Evolutionary conservation across 2,888 invertebrate genomes (phyloP), one percentile per base, ranked within the genome.

Genomic region (Drosophila mimica): DNA sequence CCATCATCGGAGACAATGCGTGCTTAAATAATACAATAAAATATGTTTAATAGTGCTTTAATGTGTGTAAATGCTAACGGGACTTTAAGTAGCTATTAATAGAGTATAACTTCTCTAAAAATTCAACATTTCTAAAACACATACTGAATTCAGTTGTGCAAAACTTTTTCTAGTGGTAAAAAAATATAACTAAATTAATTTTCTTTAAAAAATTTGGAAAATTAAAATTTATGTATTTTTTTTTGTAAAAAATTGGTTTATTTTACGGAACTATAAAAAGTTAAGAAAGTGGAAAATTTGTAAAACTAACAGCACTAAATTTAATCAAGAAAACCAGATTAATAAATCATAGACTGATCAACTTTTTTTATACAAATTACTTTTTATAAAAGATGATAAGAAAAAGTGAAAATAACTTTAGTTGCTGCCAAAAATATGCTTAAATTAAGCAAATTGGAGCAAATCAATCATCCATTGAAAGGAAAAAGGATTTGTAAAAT

Each of bases 391-490:
- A 30, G 17, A 20, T 15, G 4, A 1, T 46, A 7, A 20, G 4
- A 17, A 53, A 20, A 62, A 38, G 7, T 4, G 31, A 52, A 53
- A 58, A 59, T 20, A 52, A 38, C 38, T 66, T 30, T 33, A 46
- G 11, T 20, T 17, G 1, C 20, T 13, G n/a, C 17, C 4, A 65
- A 49, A 76, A 64, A 61, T 49, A 71, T 17, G 31, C 7, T 20
- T 28, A 13, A 43, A 9, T 38, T 15, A 25, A 15, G 6, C 30
- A 8, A 28, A 48, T 48, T 31, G 5, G 11, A n/a, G 20, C 54
- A 62, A 74, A 74, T 79, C 79, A 74, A 68, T 76, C 75, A 79
- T n/a, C 3, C 7, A n/a, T 8, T 20, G 8, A 25, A 25, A 28
- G 20, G 17, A 40, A 15, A 46, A 34, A 52, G 33, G 60, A 30